Percentiles rank a stretch among this genome's conserved stretches.
These are phyloP conservation scores for Leucoptera coffeella DNA, from an alignment of 2,888 invertebrate species.

Conservation along the genomic window DNA sequence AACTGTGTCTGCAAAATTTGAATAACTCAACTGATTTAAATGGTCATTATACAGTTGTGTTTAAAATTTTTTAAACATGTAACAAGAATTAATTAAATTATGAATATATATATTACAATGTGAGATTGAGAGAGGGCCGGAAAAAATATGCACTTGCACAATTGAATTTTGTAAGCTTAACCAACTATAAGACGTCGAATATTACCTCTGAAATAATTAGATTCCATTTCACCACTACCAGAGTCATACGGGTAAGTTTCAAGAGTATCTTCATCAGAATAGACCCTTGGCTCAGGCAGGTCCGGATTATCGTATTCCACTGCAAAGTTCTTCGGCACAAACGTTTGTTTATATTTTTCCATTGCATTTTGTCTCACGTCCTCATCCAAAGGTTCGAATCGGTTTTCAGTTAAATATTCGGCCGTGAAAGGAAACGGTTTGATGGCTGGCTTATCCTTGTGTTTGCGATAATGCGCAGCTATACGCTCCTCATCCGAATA, in stretches of 20 bases:
- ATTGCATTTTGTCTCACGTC: constrained; percentile 35
- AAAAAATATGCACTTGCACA: too few species aligned
- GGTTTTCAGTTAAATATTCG: constrained; percentile 32
- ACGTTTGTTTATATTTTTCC: constrained; percentile 40
- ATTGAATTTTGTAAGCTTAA: too few species aligned
- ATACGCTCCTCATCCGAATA: constrained; percentile 42
- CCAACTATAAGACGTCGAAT: too few species aligned
- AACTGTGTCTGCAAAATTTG: constrained; percentile 5
- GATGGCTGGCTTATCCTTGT: constrained; percentile 21
- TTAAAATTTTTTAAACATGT: too few species aligned
- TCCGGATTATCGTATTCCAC: constrained; percentile 40
- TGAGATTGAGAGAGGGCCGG: too few species aligned
- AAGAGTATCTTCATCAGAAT: constrained; percentile 47
- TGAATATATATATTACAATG: too few species aligned
- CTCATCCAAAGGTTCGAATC: constrained; percentile 32
- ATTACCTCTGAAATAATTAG: constrained; percentile 29
- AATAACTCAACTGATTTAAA: too few species aligned
- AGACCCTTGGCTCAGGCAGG: constrained; percentile 50
- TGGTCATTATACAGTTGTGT: too few species aligned
- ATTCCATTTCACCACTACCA: constrained; percentile 34
- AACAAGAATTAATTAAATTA: too few species aligned
- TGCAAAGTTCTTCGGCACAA: constrained; percentile 37
- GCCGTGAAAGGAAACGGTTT: constrained; percentile 36
- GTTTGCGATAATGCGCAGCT: constrained; percentile 38
- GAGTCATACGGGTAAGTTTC: constrained; percentile 31